Base-by-base conservation (phyloP, 2,888 invertebrate genomes). In the Hyalella azteca region DNA sequence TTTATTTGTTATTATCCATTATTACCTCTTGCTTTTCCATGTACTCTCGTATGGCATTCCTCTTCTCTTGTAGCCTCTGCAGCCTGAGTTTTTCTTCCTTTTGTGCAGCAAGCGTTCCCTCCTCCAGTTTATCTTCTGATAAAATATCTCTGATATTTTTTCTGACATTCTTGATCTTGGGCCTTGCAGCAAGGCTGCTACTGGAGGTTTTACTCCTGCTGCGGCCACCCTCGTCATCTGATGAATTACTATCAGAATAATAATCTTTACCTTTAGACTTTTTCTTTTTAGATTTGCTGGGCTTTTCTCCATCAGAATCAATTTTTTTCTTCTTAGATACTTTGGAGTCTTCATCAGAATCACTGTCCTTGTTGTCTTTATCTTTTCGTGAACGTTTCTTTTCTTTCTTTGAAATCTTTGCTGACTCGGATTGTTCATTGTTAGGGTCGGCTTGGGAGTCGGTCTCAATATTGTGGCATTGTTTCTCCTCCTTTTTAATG, bases 101-200 rank as follows among this genome's bases (percentile, higher is more conserved):
- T 88, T 97, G 97, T 0, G 98, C 98, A 36, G 93, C 93, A 78
- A 96, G 89, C 2, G 97, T 98, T 19, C 95, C 94, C 83, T 95
- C 95, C 87, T 97, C 97, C 84, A 98, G 89, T 87, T 97, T 95
- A 83, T 94, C 94, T 86, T 96, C 96, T 87, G 95, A 94, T 92
- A 97, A 93, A 11, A 97, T 96, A 89, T 97, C 96, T 80, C 97
- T 91, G 86, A 96, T 96, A 87, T 96, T 96, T 83, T 94, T 91
- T 54, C 96, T 75, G 85, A 83, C 32, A 45, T 83, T 83, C 54
- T 83, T 83, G 7, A 83, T 81, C 45, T 83, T 83, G 40, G 83
- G 83, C 22, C 78, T 77, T 29, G 79, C 83, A 60, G 80, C 80
- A 13, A 83, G 59, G 41, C 79, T 73, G n/a, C 66, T 66, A 29